These are phyloP conservation scores for Volucella inanis DNA, from an alignment of 2,888 invertebrate genomes.

Conservation along the genomic window DNA sequence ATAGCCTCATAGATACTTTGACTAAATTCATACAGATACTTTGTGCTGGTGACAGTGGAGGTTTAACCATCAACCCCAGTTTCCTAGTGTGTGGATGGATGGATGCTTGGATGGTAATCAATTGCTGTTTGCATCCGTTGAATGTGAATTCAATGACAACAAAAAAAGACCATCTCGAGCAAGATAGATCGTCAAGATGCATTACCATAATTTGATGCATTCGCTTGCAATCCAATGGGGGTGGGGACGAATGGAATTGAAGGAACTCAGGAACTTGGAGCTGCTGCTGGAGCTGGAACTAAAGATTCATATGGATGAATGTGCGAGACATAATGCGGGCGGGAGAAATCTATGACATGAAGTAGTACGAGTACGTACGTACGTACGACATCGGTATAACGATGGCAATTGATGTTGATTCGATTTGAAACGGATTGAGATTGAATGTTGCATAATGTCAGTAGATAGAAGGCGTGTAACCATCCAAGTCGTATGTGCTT, in stretches of 20 bases:
- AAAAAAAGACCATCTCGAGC: slow-evolving; percentile 22
- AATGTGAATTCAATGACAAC: slow-evolving; percentile 60
- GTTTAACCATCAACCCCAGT: background rate
- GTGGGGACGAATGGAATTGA: background rate
- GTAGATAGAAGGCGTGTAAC: slow-evolving; percentile 27
- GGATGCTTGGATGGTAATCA: slow-evolving; percentile 41
- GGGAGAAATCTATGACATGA: slow-evolving; percentile 31
- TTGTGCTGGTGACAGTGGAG: background rate
- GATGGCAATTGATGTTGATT: slow-evolving; percentile 59
- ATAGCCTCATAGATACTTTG: slow-evolving; percentile 45
- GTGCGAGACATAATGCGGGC: slow-evolving; percentile 59
- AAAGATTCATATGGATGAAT: slow-evolving; percentile 24
- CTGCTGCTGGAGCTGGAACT: slow-evolving; percentile 1
- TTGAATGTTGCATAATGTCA: slow-evolving; percentile 54
- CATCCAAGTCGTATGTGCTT: background rate
- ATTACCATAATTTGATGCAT: slow-evolving; percentile 72
- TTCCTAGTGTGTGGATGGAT: background rate
- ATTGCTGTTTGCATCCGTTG: slow-evolving; percentile 65
- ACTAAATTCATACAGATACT: slow-evolving; percentile 8
- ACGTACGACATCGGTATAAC: slow-evolving; percentile 57
- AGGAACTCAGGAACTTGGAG: too few relatives aligned
- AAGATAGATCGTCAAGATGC: slow-evolving; percentile 63
- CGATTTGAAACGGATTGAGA: slow-evolving; percentile 22
- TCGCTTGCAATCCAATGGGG: slow-evolving; percentile 1
- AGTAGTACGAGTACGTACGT: background rate